Base-by-base conservation (phyloP, 2,113 vertebrate genomes). In the Stomatorhinus ivindoensis region DNA sequence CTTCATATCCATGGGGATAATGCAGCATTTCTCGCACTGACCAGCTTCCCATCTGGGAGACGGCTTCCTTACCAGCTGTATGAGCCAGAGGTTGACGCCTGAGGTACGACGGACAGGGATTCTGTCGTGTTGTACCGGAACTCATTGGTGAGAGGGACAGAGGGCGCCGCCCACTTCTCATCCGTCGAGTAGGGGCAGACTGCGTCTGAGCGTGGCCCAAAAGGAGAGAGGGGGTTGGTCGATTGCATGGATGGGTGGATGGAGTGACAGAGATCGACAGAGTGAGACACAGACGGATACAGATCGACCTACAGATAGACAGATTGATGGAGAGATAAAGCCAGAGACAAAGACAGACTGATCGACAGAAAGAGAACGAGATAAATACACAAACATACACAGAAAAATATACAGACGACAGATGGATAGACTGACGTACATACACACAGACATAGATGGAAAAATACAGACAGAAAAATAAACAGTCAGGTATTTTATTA, bases 91-190 rank as follows among this genome's bases (percentile, higher is more conserved):
- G 87, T 7, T 1, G 86, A 90, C 88, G 96, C 96, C 90, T 96
- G 97, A 89, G 96, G 93, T 93, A 96, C 90, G 47, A 96, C 96
- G 0, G 97, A 94, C 88, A 96, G 89, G 1, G 96, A 93, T 90
- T 94, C 97, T n/a, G 97, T 94, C 91, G 97, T 93, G 90, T 96
- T 95, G 92, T 98, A 99, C 93, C 95, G 96, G 91, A 99, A 96
- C 91, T 97, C 95, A 89, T 96, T 98, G 55, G 97, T 95, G 92
- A 98, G 89, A 4, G 98, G 98, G 89, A 97, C 92, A 0, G 97
- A 96, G 35, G 96, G 97, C 6, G 96, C 91, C 0, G 97, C 94
- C 97, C 97, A 99, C 19, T 96, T 94, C 90, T 98, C 97, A 90
- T 97, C 97, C 0, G 96, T 88, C 19, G 96, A 86, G 90, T 97